A percentile compares a stretch with the other conserved stretches of the same genome.
Evolutionary conservation across 2,797 vertebrate species (phyloP).

Genomic region (Trachops cirrhosus): DNA sequence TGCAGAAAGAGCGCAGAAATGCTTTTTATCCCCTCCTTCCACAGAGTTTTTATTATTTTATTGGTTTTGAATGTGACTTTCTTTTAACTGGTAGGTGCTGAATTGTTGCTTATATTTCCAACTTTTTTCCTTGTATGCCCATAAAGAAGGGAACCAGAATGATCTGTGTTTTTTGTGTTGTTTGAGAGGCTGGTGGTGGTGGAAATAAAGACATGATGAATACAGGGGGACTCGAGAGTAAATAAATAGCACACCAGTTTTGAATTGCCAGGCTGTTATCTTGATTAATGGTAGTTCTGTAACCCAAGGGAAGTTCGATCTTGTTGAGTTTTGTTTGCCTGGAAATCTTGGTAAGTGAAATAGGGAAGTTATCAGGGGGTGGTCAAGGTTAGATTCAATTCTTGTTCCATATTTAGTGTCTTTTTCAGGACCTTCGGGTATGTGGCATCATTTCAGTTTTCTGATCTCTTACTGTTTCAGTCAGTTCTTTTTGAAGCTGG

Average conservation of each 20-base stretch:
- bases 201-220: background rate
- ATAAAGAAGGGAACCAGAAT: background rate
- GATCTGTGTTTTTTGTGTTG: background rate
- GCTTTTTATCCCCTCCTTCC: background rate
- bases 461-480: background rate
- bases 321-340: background rate
- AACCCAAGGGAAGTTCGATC: background rate
- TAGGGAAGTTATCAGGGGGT: background rate
- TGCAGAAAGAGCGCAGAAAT: background rate
- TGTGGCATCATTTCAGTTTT: background rate
- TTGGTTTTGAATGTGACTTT: conserved; percentile 15
- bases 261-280: background rate
- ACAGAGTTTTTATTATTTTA: background rate
- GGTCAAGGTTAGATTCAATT: background rate
- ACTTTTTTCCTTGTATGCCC: background rate
- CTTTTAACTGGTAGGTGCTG: background rate
- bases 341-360: conserved; percentile 5
- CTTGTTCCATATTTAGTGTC: background rate
- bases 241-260: background rate
- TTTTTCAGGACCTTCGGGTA: background rate
- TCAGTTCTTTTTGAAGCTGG: background rate
- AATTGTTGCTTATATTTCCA: conserved; percentile 8
- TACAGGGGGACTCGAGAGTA: background rate
- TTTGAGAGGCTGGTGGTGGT: background rate
- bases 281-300: background rate